Percentiles rank a stretch among this genome's conserved stretches.
Evolutionary conservation across 2,113 vertebrate genomes (phyloP).

Genomic region (Pandion haliaetus): DNA sequence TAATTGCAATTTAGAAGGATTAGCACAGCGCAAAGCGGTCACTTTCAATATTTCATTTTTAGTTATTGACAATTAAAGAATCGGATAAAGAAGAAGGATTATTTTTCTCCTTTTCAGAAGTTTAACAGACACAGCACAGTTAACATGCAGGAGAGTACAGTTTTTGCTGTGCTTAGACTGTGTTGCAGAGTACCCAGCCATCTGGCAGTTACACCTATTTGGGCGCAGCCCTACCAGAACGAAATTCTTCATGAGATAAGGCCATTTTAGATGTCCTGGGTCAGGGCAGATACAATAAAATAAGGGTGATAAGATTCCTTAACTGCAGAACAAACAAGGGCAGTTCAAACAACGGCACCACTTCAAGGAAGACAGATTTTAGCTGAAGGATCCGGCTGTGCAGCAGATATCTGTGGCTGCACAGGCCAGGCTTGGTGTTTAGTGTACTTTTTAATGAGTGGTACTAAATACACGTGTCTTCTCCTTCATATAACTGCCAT

Average conservation of each 20-base stretch:
- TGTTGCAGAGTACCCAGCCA: neutral
- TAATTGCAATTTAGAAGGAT: neutral
- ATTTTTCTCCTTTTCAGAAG: neutral
- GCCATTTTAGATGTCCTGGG: neutral
- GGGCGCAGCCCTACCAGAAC: neutral
- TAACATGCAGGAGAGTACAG: neutral
- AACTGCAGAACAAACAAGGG: slow-evolving; percentile 35
- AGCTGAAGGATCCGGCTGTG: neutral
- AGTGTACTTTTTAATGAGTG: neutral
- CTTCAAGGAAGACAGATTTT: neutral
- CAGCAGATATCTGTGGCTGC: neutral
- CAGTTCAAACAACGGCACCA: neutral
- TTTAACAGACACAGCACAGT: neutral
- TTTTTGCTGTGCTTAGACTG: neutral
- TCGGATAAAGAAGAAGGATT: neutral
- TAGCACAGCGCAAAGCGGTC: neutral
- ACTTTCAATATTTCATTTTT: neutral
- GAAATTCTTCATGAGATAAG: neutral
- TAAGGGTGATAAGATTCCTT: slow-evolving; percentile 1
- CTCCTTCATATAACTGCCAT: neutral
- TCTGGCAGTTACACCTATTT: neutral
- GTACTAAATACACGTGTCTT: neutral
- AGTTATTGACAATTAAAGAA: neutral
- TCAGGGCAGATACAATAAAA: slow-evolving; percentile 3
- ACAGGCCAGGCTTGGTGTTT: neutral